These are phyloP conservation scores for Thalpophila matura DNA, from an alignment of 2,888 invertebrate species.

Conservation along the genomic window DNA sequence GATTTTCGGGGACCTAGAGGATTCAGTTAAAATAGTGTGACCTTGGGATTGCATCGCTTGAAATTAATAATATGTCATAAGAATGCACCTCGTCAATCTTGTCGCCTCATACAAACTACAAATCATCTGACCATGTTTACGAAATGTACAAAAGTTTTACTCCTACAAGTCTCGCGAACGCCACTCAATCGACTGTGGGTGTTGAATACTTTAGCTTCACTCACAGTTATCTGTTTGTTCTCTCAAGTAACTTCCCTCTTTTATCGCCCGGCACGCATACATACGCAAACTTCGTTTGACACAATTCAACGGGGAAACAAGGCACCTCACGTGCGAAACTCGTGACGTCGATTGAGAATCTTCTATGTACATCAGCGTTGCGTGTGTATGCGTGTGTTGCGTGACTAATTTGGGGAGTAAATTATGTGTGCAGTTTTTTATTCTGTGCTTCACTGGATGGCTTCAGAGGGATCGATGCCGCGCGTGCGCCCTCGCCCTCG, in stretches of 20 bases:
- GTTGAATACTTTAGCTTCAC: constrained; percentile 62
- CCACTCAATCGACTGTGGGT: constrained; percentile 58
- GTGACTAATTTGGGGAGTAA: constrained; percentile 26
- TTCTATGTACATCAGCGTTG: constrained; percentile 5
- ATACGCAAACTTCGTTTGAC: neutral
- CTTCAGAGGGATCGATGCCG: constrained; percentile 83
- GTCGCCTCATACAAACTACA: neutral
- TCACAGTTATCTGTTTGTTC: neutral
- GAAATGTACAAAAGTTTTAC: constrained; percentile 7
- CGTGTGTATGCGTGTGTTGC: constrained; percentile 34
- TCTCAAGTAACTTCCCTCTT: neutral
- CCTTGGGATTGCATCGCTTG: neutral
- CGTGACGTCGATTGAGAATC: constrained; percentile 19
- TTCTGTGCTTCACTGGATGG: constrained; percentile 69
- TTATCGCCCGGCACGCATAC: constrained; percentile 23
- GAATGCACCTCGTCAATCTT: neutral
- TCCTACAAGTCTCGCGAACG: constrained; percentile 22
- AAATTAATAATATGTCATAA: neutral
- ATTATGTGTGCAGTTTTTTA: constrained; percentile 22
- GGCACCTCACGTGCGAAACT: neutral
- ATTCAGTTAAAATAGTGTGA: neutral
- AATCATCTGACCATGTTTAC: neutral
- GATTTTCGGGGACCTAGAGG: no score
- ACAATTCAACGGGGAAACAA: neutral
- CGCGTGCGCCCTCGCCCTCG: constrained; percentile 79